phyloP scores from a whole-genome alignment of 2,797 vertebrate genomes.

The Catostomus latipinnis region DNA sequence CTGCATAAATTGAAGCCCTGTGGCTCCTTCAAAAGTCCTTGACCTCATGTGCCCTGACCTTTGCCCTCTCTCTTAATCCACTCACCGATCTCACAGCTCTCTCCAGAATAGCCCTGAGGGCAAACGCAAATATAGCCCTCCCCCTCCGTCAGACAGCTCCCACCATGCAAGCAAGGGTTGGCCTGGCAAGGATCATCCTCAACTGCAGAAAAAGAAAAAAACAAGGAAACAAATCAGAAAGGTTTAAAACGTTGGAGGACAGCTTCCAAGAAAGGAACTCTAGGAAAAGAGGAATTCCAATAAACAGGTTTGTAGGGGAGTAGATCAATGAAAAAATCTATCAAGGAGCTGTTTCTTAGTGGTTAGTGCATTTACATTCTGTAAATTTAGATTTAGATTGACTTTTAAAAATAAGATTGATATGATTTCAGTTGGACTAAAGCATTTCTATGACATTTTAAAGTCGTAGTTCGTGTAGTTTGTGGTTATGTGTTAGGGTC shows the following conservation, averaged over 20 bases:
- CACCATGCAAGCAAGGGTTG: slow-evolving; percentile 93
- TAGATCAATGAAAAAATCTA: no score
- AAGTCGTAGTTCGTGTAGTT: no score
- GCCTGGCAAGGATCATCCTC: slow-evolving; percentile 85
- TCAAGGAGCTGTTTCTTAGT: not conserved
- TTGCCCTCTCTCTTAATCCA: slow-evolving; percentile 51
- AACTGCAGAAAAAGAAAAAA: slow-evolving; percentile 68
- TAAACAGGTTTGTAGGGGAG: no score
- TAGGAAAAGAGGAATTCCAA: no score
- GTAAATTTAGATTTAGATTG: no score
- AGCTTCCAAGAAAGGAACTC: no score
- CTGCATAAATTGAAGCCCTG: slow-evolving; percentile 19
- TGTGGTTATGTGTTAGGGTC: no score
- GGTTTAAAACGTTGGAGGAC: not conserved
- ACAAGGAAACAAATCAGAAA: not conserved
- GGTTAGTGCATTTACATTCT: not conserved
- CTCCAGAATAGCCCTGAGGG: slow-evolving; percentile 88
- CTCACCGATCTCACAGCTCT: slow-evolving; percentile 97
- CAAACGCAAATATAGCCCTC: slow-evolving; percentile 90
- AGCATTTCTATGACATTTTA: no score
- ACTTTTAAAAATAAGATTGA: no score
- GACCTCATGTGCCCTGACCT: slow-evolving; percentile 54
- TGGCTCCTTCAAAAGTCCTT: slow-evolving; percentile 53
- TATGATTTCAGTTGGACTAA: no score
- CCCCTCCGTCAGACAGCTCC: slow-evolving; percentile 86